Conservation (phyloP, 1,140 invertebrate genomes). For the Helicoverpa armigera region DNA sequence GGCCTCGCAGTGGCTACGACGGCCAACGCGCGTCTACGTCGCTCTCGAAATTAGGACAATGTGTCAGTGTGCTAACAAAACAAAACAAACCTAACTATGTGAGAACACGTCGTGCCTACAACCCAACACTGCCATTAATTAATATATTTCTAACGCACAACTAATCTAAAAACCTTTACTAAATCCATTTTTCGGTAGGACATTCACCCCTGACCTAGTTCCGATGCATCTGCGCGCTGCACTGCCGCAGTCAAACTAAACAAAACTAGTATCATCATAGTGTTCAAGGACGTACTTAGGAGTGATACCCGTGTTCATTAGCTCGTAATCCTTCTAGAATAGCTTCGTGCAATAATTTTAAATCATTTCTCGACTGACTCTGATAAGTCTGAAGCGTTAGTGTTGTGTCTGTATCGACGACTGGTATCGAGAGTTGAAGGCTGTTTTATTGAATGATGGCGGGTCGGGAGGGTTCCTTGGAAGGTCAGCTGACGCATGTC, state of each 20-base stretch:
- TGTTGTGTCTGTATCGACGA: conserved; percentile 64
- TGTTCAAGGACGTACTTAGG: conserved; percentile 60
- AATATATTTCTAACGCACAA: conserved; percentile 68
- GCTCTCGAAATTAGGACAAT: conserved; percentile 75
- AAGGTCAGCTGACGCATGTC: conserved; percentile 80
- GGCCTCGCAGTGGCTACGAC: conserved; percentile 78
- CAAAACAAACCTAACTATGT: conserved; percentile 60
- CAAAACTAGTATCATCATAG: conserved; percentile 56
- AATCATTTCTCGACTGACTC: conserved; percentile 69
- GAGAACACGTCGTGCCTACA: conserved; percentile 58
- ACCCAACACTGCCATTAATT: conserved; percentile 72
- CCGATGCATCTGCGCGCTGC: conserved; percentile 75
- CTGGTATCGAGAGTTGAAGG: conserved; percentile 48
- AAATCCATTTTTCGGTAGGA: conserved; percentile 68
- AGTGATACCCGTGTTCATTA: conserved; percentile 84
- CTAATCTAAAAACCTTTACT: conserved; percentile 52
- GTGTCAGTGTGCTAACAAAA: conserved; percentile 68
- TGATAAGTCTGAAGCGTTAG: conserved; percentile 73
- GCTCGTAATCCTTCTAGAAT: conserved; percentile 64
- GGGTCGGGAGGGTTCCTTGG: conserved; percentile 69
- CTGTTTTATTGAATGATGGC: conserved; percentile 63
- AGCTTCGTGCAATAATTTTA: conserved; percentile 68
- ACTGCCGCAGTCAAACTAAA: conserved; percentile 66
- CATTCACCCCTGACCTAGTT: conserved; percentile 80
- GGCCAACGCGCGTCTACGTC: conserved; percentile 68